Evolutionary conservation across 1,140 invertebrate species (phyloP).

Genomic region (Aphidius ervi): DNA sequence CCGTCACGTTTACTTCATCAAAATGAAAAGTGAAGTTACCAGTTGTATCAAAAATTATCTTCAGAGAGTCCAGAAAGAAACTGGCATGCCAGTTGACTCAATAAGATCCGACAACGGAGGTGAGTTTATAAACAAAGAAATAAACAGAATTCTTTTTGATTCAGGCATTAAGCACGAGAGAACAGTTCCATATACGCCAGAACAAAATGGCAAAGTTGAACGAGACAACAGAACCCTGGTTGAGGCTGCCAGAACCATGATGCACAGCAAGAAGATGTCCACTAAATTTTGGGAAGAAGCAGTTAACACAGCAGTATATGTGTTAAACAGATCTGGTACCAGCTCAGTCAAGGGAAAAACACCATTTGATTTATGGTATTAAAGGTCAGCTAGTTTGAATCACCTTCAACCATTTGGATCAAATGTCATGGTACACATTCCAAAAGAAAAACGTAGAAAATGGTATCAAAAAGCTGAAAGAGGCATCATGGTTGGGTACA

Average conservation of each 20-base stretch:
- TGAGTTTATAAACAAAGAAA: constrained; percentile 8
- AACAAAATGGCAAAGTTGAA: constrained; percentile 16
- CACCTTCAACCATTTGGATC: constrained; percentile 34
- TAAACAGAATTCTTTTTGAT: background rate
- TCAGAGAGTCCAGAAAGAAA: constrained; percentile 7
- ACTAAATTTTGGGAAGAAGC: constrained; percentile 44
- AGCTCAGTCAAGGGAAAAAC: constrained; percentile 32
- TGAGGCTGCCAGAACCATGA: constrained; percentile 35
- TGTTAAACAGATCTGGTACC: constrained; percentile 43
- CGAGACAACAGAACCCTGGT: constrained; percentile 14
- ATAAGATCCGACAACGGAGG: constrained; percentile 9
- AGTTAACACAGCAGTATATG: constrained; percentile 38
- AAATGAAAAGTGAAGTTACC: constrained; percentile 13
- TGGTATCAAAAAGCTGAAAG: background rate
- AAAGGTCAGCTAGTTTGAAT: constrained; percentile 20
- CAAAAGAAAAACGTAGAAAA: constrained; percentile 14
- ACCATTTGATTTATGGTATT: constrained; percentile 17
- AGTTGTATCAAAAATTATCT: constrained; percentile 12
- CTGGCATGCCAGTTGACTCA: background rate
- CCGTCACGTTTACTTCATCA: constrained; percentile 20
- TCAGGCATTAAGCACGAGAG: constrained; percentile 1
- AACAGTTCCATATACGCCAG: constrained; percentile 11
- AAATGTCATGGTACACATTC: constrained; percentile 23
- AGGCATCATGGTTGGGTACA: constrained; percentile 29
- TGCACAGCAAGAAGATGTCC: constrained; percentile 22